These are phyloP conservation scores for Noturus placidus DNA, from an alignment of 2,113 vertebrate species.

Conservation along the genomic window DNA sequence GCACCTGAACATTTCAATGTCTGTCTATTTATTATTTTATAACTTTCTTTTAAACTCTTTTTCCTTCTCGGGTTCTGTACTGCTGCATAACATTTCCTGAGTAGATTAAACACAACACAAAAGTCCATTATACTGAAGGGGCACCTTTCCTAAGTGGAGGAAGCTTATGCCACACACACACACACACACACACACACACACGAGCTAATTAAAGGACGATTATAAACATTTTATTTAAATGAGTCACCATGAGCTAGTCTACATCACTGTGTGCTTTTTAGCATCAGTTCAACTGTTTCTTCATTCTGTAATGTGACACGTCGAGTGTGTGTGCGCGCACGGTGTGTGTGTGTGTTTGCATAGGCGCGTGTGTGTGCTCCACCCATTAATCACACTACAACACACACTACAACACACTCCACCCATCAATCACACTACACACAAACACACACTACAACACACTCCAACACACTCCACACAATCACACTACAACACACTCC, in stretches of 20 bases:
- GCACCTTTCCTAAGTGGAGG: not conserved
- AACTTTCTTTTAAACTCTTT: too few species aligned
- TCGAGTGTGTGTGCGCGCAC: too few species aligned
- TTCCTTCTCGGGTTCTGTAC: too few species aligned
- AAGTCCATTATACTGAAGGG: too few species aligned
- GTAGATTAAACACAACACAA: too few species aligned
- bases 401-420: not conserved
- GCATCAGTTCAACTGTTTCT: not conserved
- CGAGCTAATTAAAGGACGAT: not conserved
- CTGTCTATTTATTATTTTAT: too few species aligned
- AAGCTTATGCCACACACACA: not conserved
- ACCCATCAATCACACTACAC: not conserved
- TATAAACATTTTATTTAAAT: not conserved
- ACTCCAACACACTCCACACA: not conserved
- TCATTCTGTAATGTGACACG: not conserved
- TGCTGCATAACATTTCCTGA: too few species aligned
- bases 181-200: not conserved
- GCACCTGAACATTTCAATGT: not conserved
- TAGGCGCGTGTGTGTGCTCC: not conserved
- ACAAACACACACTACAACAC: not conserved
- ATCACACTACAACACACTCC: not conserved
- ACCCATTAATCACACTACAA: not conserved
- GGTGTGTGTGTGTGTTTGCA: not conserved
- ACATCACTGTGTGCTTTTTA: not conserved
- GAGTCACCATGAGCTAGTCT: not conserved